These are phyloP conservation scores for Microctonus brassicae DNA, from an alignment of 2,888 invertebrate species.

Conservation along the genomic window DNA sequence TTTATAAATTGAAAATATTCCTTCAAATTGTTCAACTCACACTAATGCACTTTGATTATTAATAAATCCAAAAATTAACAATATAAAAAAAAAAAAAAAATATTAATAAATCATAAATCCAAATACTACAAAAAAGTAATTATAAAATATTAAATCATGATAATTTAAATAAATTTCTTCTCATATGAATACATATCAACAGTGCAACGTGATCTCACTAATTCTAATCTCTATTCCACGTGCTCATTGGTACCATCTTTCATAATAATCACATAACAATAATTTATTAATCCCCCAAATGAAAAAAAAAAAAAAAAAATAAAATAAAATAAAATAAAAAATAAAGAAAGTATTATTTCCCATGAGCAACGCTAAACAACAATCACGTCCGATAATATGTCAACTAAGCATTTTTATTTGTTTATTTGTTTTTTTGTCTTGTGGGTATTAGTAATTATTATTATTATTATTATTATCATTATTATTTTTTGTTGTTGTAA, in stretches of 20 bases:
- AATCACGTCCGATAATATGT: too few species aligned
- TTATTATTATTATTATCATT: too few species aligned
- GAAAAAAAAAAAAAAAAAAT: slow-evolving; percentile 40
- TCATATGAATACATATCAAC: not conserved
- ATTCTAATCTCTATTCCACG: too few species aligned
- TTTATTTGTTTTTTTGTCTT: slow-evolving; percentile 31
- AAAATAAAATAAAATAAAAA: not conserved
- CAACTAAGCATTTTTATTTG: too few species aligned
- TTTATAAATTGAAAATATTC: too few species aligned
- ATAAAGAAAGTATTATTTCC: not conserved
- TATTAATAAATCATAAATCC: not conserved
- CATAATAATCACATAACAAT: not conserved
- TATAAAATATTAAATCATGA: not conserved
- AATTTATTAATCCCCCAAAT: not conserved
- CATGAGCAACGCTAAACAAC: slow-evolving; percentile 35
- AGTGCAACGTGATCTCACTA: not conserved
- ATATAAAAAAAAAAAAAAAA: not conserved
- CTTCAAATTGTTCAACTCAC: not conserved
- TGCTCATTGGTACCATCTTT: too few species aligned
- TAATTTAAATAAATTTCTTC: not conserved
- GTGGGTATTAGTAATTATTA: slow-evolving; percentile 40
- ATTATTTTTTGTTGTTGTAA: too few species aligned
- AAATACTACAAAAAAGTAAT: not conserved
- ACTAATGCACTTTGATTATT: not conserved
- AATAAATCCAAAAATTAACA: not conserved